Evolutionary conservation across 2,888 invertebrate genomes (phyloP).

Genomic region (Syritta pipiens): DNA sequence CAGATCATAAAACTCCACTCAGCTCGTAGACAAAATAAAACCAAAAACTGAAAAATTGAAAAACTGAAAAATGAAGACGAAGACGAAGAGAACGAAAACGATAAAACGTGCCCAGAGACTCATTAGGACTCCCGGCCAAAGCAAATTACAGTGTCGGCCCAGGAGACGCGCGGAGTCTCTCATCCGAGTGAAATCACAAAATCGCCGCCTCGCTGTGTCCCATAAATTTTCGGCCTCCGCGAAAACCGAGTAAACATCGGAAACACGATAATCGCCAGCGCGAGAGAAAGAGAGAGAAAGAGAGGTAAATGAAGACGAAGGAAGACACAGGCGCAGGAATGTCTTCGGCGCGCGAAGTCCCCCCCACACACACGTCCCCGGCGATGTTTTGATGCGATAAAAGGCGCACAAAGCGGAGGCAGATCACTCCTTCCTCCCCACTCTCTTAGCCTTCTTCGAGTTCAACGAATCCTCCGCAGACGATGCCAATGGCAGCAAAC

Average conservation of each 20-base stretch:
- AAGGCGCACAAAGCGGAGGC: slow-evolving; percentile 17
- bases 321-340: too few species aligned
- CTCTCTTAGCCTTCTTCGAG: slow-evolving; percentile 5
- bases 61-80: too few species aligned
- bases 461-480: slow-evolving; percentile 65
- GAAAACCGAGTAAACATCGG: slow-evolving; percentile 53
- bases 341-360: slow-evolving; percentile 13
- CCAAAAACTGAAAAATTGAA: too few species aligned
- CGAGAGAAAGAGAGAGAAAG: slow-evolving; percentile 44
- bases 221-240: slow-evolving; percentile 58
- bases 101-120: slow-evolving; percentile 35
- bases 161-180: neutral
- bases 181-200: slow-evolving; percentile 60
- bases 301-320: too few species aligned
- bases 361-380: neutral
- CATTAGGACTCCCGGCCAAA: slow-evolving; percentile 63
- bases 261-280: slow-evolving; percentile 67
- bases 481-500: slow-evolving; percentile 50
- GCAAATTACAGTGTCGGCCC: slow-evolving; percentile 42
- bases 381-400: slow-evolving; percentile 65
- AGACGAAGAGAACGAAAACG: too few species aligned
- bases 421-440: neutral
- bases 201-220: slow-evolving; percentile 62
- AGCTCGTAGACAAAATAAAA: too few species aligned
- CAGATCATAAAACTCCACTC: too few species aligned